Conservation (phyloP, 2,888 invertebrate genomes). For the Blastobasis lacticolella region DNA sequence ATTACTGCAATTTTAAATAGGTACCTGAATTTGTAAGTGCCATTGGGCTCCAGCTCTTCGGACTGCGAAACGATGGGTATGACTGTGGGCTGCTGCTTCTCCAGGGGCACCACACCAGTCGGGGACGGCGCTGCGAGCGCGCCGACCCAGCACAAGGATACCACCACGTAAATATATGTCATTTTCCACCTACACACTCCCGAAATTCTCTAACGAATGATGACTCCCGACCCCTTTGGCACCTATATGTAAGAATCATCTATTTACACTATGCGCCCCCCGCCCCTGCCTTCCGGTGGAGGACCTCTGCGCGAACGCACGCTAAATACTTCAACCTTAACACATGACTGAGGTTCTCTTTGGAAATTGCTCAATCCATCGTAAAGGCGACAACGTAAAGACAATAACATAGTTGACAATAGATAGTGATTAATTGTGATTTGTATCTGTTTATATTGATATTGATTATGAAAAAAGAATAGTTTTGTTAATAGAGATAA, state of each 20-base stretch:
- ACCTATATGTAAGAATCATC: conserved; percentile 68
- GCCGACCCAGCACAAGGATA: conserved; percentile 33
- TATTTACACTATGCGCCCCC: conserved; percentile 71
- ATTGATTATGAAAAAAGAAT: too few species aligned
- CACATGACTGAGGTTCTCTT: conserved; percentile 63
- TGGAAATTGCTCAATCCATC: conserved; percentile 69
- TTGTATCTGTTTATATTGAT: too few species aligned
- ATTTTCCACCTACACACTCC: conserved; percentile 34
- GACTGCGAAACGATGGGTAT: conserved; percentile 70
- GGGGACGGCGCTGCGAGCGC: conserved; percentile 40
- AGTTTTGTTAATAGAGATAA: too few species aligned
- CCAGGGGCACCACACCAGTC: conserved; percentile 38
- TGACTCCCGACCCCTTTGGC: conserved; percentile 55
- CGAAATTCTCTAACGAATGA: conserved; percentile 54
- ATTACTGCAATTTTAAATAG: background rate
- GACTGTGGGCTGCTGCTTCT: conserved; percentile 48
- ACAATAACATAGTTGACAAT: conserved; percentile 25
- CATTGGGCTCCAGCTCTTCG: conserved; percentile 65
- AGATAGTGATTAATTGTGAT: too few species aligned
- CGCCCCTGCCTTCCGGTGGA: conserved; percentile 65
- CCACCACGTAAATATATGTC: conserved; percentile 45
- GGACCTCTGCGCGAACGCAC: conserved; percentile 56
- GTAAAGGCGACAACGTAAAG: conserved; percentile 61
- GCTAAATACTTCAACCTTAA: conserved; percentile 74
- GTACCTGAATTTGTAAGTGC: conserved; percentile 70